These are phyloP conservation scores for Polydesmus complanatus DNA, from an alignment of 2,888 invertebrate species.

Conservation along the genomic window DNA sequence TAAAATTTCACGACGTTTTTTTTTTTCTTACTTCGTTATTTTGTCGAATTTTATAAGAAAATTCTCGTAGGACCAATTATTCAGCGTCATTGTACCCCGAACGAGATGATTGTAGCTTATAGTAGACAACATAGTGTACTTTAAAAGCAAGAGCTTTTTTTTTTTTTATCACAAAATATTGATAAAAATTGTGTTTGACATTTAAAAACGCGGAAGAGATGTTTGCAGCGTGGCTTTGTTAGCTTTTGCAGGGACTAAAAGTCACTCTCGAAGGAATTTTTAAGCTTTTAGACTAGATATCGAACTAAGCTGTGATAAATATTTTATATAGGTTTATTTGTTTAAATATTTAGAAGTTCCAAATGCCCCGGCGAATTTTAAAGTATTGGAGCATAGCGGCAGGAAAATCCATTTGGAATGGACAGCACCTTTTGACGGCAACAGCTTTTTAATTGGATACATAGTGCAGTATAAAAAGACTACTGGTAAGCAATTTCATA, in stretches of 20 bases:
- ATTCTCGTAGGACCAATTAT: too few species aligned
- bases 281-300: neutral
- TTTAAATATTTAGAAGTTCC: conserved; percentile 27
- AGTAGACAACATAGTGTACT: too few species aligned
- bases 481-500: conserved; percentile 16
- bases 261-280: too few species aligned
- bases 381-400: conserved; percentile 26
- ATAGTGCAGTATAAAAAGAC: conserved; percentile 27
- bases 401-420: conserved; percentile 28
- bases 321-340: neutral
- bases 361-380: conserved; percentile 28
- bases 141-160: too few species aligned
- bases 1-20: neutral
- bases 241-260: too few species aligned
- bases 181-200: too few species aligned
- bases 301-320: neutral
- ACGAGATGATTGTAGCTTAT: too few species aligned
- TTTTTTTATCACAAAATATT: too few species aligned
- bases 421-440: conserved; percentile 31
- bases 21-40: neutral
- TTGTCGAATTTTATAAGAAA: too few species aligned
- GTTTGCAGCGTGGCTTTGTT: too few species aligned
- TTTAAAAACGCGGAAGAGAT: too few species aligned
- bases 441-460: conserved; percentile 28
- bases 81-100: too few species aligned